phyloP scores from a whole-genome alignment of 1,140 invertebrate genomes.

The Heliconius hermathena region DNA sequence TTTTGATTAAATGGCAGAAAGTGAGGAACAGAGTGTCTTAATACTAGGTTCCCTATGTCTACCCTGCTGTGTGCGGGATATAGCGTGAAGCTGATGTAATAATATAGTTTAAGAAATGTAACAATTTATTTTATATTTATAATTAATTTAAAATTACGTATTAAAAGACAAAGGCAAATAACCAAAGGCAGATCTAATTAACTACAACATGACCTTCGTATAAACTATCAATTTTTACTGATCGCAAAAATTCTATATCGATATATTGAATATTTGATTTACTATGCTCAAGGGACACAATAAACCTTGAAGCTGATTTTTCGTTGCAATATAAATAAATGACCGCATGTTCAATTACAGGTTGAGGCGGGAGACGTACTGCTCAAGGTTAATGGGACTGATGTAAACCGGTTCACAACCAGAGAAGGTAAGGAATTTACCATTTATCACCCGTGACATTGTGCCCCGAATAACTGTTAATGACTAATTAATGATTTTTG shows the following conservation, averaged over 20 bases:
- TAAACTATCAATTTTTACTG: neutral
- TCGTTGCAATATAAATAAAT: constrained; percentile 42
- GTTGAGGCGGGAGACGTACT: constrained; percentile 96
- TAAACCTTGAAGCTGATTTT: constrained; percentile 5
- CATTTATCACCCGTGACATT: constrained; percentile 60
- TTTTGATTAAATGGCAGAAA: no score
- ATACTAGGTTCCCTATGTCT: neutral
- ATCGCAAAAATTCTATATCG: neutral
- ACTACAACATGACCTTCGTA: neutral
- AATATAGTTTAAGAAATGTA: no score
- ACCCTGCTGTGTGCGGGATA: no score
- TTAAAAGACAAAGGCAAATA: no score
- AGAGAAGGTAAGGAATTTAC: constrained; percentile 89
- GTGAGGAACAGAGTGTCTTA: neutral
- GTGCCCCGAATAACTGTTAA: constrained; percentile 38
- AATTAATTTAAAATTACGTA: no score
- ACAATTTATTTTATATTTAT: no score
- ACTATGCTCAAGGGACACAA: neutral
- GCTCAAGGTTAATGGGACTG: constrained; percentile 95
- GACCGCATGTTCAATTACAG: constrained; percentile 84
- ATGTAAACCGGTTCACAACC: constrained; percentile 94
- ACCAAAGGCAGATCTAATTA: neutral
- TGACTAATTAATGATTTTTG: constrained; percentile 10
- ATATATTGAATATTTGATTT: neutral
- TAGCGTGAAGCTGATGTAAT: no score